Percentiles rank a stretch among this genome's conserved stretches.
Conservation (phyloP, 1,140 invertebrate genomes). For the Schlechtendalia chinensis region DNA sequence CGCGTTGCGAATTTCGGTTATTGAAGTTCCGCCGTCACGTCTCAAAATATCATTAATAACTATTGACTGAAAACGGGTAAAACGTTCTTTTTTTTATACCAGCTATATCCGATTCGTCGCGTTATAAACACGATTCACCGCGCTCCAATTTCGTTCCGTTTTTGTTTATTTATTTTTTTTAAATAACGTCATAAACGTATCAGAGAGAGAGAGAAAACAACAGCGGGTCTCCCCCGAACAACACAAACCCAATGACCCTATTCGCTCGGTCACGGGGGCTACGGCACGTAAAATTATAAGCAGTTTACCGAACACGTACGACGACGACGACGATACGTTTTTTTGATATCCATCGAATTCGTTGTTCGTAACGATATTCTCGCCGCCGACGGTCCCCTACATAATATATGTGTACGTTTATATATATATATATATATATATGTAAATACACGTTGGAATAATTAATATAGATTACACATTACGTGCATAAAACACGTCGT, state of each 20-base stretch:
- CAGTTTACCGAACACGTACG: slow-evolving; percentile 16
- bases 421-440: neutral
- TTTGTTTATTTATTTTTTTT: slow-evolving; percentile 6
- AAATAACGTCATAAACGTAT: slow-evolving; percentile 3
- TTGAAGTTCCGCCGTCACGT: no score
- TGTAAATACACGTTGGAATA: no score
- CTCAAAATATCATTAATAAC: no score
- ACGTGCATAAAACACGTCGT: no score
- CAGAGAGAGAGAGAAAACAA: neutral
- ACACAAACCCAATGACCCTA: slow-evolving; percentile 17
- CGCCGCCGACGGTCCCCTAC: no score
- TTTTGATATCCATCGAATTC: neutral
- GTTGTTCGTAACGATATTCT: neutral
- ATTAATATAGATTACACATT: no score
- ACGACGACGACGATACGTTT: neutral
- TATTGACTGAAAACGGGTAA: no score
- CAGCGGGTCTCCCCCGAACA: neutral
- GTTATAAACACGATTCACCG: neutral
- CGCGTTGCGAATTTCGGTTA: no score
- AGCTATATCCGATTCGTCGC: neutral
- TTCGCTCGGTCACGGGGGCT: slow-evolving; percentile 18
- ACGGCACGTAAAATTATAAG: neutral
- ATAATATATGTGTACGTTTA: no score
- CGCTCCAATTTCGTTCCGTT: slow-evolving; percentile 20
- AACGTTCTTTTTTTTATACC: no score